Percentiles rank a stretch among this genome's conserved stretches.
phyloP scores from a whole-genome alignment of 2,888 invertebrate species.

The Cephonodes hylas region DNA sequence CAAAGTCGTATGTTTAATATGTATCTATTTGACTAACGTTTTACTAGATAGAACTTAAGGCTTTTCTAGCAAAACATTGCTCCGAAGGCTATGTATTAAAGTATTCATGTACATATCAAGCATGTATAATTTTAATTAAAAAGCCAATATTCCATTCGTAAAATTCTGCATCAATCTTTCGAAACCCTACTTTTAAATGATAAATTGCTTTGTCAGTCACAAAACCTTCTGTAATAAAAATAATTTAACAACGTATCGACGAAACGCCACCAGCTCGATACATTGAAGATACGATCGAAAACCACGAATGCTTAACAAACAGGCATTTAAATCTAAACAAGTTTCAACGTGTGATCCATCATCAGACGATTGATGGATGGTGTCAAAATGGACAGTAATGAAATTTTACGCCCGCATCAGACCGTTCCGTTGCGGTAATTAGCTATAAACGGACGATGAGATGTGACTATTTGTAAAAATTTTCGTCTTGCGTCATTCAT shows the following conservation, averaged over 20 bases:
- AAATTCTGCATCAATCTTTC: neutral
- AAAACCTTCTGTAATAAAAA: neutral
- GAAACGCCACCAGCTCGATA: slow-evolving; percentile 32
- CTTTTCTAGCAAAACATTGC: no score
- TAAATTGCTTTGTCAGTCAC: neutral
- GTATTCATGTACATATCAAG: neutral
- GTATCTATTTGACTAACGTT: no score
- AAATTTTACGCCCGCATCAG: slow-evolving; percentile 69
- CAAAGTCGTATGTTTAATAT: no score
- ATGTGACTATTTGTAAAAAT: neutral
- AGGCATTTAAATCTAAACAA: slow-evolving; percentile 60
- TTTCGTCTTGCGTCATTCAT: neutral
- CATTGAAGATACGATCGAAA: slow-evolving; percentile 34
- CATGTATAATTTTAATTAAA: neutral
- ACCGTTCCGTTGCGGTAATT: slow-evolving; percentile 42
- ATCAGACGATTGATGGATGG: slow-evolving; percentile 60
- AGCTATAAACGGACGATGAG: slow-evolving; percentile 31
- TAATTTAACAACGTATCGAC: slow-evolving; percentile 21
- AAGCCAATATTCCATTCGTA: neutral
- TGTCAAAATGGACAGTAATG: slow-evolving; percentile 62
- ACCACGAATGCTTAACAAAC: slow-evolving; percentile 58
- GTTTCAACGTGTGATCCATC: slow-evolving; percentile 63
- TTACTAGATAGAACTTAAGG: no score
- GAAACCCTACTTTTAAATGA: neutral
- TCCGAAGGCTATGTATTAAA: no score